A percentile compares a stretch with the other conserved stretches of the same genome.
These are phyloP conservation scores for Aramus guarauna DNA, from an alignment of 2,113 vertebrate species.

Conservation along the genomic window DNA sequence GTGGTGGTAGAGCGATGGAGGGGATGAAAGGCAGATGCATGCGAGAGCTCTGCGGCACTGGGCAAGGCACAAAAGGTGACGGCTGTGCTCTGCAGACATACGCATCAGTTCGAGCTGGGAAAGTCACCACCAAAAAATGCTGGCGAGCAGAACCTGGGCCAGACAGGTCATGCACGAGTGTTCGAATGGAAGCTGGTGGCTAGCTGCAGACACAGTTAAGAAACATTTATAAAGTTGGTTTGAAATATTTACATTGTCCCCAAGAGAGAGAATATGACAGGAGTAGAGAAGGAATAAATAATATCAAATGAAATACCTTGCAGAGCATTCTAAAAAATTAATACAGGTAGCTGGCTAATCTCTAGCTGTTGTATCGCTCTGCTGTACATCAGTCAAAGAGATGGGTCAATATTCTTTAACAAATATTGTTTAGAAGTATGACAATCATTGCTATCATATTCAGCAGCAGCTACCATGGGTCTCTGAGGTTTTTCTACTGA, in stretches of 20 bases:
- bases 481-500: slow-evolving; percentile 42
- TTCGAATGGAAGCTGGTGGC: not conserved
- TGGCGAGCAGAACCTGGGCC: not conserved
- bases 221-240: not conserved
- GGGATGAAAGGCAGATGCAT: not conserved
- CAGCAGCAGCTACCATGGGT: slow-evolving; percentile 24
- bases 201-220: not conserved
- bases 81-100: not conserved
- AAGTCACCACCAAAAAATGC: not conserved
- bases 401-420: not conserved
- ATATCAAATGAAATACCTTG: not conserved
- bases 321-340: slow-evolving; percentile 25
- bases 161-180: accelerated
- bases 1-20: not conserved
- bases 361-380: not conserved
- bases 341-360: not conserved
- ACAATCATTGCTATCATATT: slow-evolving; percentile 35
- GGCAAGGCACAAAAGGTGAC: not conserved
- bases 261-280: not conserved
- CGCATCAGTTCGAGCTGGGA: not conserved
- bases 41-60: accelerated
- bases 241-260: not conserved
- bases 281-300: slow-evolving; percentile 5
- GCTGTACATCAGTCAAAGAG: not conserved
- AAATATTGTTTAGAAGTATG: slow-evolving; percentile 34